Base-by-base conservation (phyloP, 2,797 vertebrate genomes). In the Champsocephalus esox region DNA sequence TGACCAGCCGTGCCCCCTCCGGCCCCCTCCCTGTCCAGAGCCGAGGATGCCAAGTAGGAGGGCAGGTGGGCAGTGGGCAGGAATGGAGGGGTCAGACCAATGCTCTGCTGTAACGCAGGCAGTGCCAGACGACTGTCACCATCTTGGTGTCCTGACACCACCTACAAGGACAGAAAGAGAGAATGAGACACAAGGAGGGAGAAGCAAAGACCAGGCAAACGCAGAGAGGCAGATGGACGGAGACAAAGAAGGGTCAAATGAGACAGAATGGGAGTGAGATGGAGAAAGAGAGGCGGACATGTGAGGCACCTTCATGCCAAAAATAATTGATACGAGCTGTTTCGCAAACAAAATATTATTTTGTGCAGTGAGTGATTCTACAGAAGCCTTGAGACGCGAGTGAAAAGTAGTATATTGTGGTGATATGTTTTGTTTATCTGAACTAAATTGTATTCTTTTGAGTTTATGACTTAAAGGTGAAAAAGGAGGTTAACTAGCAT, bases 31-130 rank as follows among this genome's bases (percentile, higher is more conserved):
- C 96, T 94, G 79, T 99, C 97, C 91, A 98, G 89, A 49, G 91
- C 88, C 32, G 96, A 93, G 49, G 96, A 86, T 73, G 96, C 93
- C 95, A 99, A 94, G 94, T 98, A 99, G 41, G 97, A 94, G 65
- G 96, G 89, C 86, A 99, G 96, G 94, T 98, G 98, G 75, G 96
- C 91, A 81, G 96, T 92, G 9, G 97, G 94, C 82, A 99, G 96
- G 68, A 99, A 94, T 44, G 94, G 92, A 80, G 93, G 87, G 88
- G 92, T 92, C 84, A 95, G 84, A 87, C 97, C 94, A 89, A 98
- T 92, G 54, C 97, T 95, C 88, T 97, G 96, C 89, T 96, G 97
- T 59, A 99, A 87, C 12, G 95, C 73, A 0, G 96, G 93, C 81
- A 98, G 89, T 0, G 96, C 73, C 28, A 99, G 93, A n/a, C 97